Evolutionary conservation across 2,797 vertebrate species (phyloP), one percentile per base, ranked within the genome.

Genomic region (Sus cebifrons): DNA sequence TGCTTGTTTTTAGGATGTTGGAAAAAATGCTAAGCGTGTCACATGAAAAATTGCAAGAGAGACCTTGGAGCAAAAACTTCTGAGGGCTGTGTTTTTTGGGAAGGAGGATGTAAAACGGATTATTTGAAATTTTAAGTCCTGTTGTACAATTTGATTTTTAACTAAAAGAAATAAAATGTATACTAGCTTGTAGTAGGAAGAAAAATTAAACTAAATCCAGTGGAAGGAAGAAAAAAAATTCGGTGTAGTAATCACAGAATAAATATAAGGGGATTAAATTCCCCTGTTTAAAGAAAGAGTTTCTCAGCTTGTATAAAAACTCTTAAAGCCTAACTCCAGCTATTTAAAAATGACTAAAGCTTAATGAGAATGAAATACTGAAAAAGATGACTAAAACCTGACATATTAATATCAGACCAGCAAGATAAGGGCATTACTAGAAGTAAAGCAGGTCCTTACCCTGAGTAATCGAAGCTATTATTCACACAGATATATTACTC

Each of bases 1-100:
- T 91, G 14, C 54, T 77, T 86, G 12, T 70, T 70, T 89, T 94
- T 87, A 86, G 62, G 54, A 14, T 83, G 10, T 70, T 87, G 62
- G 21, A 14, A 15, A 36, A 87, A 75, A 52, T 68, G 40, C 52
- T n/a, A 60, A 20, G 14, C 81, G 62, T 88, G 40, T 83, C 83
- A 77, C 20, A 20, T 79, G 58, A 86, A 84, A 64, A 77, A 64
- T 70, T 29, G 2, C 15, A 88, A 32, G 40, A 54, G 73, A 73
- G 71, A 73, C 56, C 67, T 20, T 52, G 56, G 64, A 79, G 74
- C 29, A 49, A 16, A 90, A 81, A 54, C 14, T 54, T 64, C 20
- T 64, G 20, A 74, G 58, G 36, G 65, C 36, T 74, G 81, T 9
- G 17, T 27, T 90, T 82, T 68, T n/a, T 91, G 29, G 54, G n/a